A percentile compares a stretch with the other conserved stretches of the same genome.
Conservation (phyloP, 2,888 invertebrate genomes). For the Phengaris alcon region DNA sequence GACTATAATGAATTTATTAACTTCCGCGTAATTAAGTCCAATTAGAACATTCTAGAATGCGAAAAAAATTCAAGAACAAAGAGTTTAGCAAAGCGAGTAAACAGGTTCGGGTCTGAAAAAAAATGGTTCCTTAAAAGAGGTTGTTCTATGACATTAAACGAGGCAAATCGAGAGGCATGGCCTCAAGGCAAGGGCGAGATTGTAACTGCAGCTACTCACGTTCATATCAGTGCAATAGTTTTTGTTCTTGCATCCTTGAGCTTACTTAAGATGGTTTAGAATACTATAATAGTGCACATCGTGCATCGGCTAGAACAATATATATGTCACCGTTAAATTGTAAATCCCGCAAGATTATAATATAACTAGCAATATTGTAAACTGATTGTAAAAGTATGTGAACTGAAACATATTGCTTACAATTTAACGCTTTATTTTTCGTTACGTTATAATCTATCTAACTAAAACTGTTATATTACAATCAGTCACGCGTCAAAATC, state of each 20-base stretch:
- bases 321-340: no score
- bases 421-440: no score
- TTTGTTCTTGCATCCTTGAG: constrained; percentile 26
- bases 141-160: constrained; percentile 56
- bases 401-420: no score
- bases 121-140: constrained; percentile 43
- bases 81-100: constrained; percentile 39
- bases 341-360: no score
- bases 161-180: constrained; percentile 58
- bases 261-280: not conserved
- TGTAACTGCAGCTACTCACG: constrained; percentile 30
- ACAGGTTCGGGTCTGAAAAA: constrained; percentile 38
- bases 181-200: constrained; percentile 62
- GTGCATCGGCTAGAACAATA: not conserved
- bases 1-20: constrained; percentile 39
- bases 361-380: no score
- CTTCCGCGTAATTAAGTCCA: constrained; percentile 47
- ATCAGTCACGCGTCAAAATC: no score
- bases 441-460: no score
- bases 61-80: constrained; percentile 43
- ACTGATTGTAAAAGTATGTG: no score
- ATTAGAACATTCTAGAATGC: constrained; percentile 44
- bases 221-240: constrained; percentile 23
- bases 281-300: not conserved
- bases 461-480: no score